These are phyloP conservation scores for Oreotrochilus melanogaster DNA, from an alignment of 2,113 vertebrate genomes.

Conservation along the genomic window DNA sequence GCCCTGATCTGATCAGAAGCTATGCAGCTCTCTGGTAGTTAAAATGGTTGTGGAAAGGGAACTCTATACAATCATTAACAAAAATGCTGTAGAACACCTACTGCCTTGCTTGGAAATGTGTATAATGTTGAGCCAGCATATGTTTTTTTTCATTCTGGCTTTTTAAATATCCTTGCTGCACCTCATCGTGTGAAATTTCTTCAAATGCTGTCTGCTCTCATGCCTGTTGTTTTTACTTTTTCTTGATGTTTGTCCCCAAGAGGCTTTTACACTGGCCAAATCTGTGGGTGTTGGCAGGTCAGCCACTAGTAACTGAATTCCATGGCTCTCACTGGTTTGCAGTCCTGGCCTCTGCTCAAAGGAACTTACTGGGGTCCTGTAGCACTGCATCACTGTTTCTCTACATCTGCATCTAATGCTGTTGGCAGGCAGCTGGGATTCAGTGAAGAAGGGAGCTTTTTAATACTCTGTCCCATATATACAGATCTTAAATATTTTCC, in stretches of 20 bases:
- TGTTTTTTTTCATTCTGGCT: neutral
- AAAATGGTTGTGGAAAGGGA: neutral
- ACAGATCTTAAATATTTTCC: neutral
- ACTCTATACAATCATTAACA: neutral
- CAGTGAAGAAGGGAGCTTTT: neutral
- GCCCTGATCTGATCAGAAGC: neutral
- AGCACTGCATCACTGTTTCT: neutral
- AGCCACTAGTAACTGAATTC: neutral
- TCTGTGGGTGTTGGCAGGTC: neutral
- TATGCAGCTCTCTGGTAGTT: neutral
- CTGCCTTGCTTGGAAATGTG: neutral
- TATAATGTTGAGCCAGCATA: neutral
- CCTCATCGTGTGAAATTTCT: neutral
- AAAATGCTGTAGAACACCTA: neutral
- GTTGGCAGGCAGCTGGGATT: neutral
- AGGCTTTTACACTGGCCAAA: neutral
- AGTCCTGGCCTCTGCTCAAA: neutral
- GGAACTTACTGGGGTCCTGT: neutral
- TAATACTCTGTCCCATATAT: neutral
- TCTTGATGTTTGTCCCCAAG: neutral
- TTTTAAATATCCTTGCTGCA: neutral
- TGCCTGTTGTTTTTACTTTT: neutral
- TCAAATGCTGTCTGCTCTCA: neutral
- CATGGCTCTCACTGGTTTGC: neutral
- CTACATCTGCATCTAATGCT: neutral